A percentile compares a stretch with the other conserved stretches of the same genome.
Conservation (phyloP, 2,113 vertebrate species). For the Stomatorhinus ivindoensis region DNA sequence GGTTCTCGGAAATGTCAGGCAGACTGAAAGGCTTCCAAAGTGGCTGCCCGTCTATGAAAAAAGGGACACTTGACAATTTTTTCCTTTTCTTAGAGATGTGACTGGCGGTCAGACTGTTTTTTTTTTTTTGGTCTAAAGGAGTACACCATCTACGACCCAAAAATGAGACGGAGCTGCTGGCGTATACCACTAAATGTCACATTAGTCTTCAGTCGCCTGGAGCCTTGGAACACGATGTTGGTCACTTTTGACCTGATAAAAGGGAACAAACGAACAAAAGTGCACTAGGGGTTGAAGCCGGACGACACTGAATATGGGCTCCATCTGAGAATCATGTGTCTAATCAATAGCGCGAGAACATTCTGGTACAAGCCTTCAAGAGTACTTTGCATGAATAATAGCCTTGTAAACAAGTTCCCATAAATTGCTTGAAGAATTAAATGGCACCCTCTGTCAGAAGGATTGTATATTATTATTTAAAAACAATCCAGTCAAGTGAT, state of each 20-base stretch:
- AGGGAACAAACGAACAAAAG: not conserved
- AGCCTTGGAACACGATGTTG: not conserved
- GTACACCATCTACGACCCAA: not conserved
- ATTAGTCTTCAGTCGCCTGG: not conserved
- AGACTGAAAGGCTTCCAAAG: not conserved
- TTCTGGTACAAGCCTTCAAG: not conserved
- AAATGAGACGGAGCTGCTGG: not conserved
- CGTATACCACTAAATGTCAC: not conserved
- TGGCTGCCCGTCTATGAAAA: not conserved
- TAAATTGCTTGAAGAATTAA: not conserved
- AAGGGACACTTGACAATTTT: not conserved
- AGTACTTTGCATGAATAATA: constrained; percentile 3
- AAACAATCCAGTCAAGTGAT: not conserved
- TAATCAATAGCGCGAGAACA: not conserved
- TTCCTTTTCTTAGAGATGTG: not conserved
- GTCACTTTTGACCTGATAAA: not conserved
- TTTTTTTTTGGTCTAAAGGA: not conserved
- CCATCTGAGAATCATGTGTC: not conserved
- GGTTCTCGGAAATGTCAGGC: not conserved
- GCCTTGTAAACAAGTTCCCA: not conserved
- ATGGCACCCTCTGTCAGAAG: not conserved
- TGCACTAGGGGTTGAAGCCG: not conserved
- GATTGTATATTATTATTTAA: not conserved
- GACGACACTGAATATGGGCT: not conserved
- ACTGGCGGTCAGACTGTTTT: not conserved